These are phyloP conservation scores for Lycaena phlaeas DNA, from an alignment of 2,888 invertebrate species.

Conservation along the genomic window DNA sequence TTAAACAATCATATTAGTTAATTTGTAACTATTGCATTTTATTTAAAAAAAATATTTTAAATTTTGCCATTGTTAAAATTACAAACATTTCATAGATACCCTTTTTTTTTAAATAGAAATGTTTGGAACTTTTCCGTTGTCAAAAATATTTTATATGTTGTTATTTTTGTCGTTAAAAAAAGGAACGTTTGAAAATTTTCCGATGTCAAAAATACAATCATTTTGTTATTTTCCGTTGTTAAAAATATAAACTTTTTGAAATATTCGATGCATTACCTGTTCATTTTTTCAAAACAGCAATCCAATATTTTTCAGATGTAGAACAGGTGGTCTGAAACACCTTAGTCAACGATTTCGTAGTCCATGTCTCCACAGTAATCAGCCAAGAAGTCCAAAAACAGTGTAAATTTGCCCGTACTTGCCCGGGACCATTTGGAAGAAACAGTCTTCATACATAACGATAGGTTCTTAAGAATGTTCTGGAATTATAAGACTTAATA, in stretches of 20 bases:
- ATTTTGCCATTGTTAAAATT: too few species aligned
- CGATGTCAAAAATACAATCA: neutral
- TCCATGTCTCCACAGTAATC: conserved; percentile 61
- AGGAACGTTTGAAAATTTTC: too few species aligned
- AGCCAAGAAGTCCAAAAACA: conserved; percentile 56
- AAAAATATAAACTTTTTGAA: too few species aligned
- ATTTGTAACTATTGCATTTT: too few species aligned
- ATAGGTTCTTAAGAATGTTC: conserved; percentile 46
- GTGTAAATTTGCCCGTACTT: conserved; percentile 46
- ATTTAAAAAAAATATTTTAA: too few species aligned
- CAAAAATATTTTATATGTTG: neutral
- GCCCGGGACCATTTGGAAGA: conserved; percentile 41
- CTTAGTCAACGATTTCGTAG: conserved; percentile 31
- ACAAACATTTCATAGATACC: too few species aligned
- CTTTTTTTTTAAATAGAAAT: too few species aligned
- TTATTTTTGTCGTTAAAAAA: too few species aligned
- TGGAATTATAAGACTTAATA: conserved; percentile 28
- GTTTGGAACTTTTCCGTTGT: neutral
- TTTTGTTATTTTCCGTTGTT: neutral
- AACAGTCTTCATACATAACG: conserved; percentile 50
- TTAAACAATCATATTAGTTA: too few species aligned
- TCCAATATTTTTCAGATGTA: too few species aligned
- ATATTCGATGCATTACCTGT: too few species aligned
- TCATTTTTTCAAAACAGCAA: neutral
- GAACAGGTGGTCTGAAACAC: too few species aligned